Evolutionary conservation across 2,113 vertebrate genomes (phyloP), one percentile per base, ranked within the genome.

Genomic region (Synchiropus splendidus): DNA sequence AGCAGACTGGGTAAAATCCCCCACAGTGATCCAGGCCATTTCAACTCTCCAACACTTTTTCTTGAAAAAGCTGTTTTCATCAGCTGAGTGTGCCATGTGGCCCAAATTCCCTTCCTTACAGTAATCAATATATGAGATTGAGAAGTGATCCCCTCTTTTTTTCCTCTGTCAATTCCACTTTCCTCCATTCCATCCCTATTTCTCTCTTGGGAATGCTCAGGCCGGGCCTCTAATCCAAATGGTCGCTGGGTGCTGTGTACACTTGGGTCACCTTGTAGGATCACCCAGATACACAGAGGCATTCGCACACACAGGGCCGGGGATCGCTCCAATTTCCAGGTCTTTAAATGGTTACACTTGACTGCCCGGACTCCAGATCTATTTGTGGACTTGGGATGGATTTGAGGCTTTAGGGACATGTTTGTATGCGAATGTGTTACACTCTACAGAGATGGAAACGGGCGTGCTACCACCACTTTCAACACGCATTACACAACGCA

Each of bases 181-280:
- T 35, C 33, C 30, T 14, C 51, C 17, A 21, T 51, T 18, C 32
- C 4, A 51, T 56, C 54, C 54, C 32, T 17, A 10, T 40, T 6
- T 67, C 37, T 42, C 65, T 68, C 37, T 1, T 41, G 63, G 61
- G 74, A 69, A 58, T 61, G 48, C 42, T 32, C 43, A 57, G 18
- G 34, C 45, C 34, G 39, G 44, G 38, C 61, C 31, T 44, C 42
- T 75, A 72, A 77, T 72, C 63, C 67, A 52, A 70, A 70, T 45
- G 47, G 61, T 64, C 59, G 46, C 40, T 71, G 41, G 64, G 47
- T 63, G 58, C 49, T 40, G 60, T 53, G 45, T 61, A 75, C 71
- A 66, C 12, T 12, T 45, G 51, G 71, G 72, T 78, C 72, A 76
- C 63, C 70, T 72, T 80, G 70, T 78, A 61, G 46, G 57, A 67